Percentiles rank a stretch among this genome's conserved stretches.
phyloP scores from a whole-genome alignment of 2,888 invertebrate species.

The Lasius platythorax region DNA sequence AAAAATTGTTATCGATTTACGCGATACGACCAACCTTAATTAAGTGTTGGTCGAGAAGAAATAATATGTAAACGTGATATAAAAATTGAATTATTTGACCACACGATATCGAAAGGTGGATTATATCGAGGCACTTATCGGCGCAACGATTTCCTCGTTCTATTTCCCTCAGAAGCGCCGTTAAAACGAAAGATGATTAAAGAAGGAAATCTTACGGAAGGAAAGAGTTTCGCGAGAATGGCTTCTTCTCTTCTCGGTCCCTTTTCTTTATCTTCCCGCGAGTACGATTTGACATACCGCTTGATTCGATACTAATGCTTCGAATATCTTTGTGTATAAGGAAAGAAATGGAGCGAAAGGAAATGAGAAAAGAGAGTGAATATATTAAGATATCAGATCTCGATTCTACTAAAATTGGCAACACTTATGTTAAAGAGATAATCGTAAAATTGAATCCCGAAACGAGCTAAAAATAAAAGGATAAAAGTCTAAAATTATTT shows the following conservation, averaged over 20 bases:
- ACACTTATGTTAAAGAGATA: constrained; percentile 13
- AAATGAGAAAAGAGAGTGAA: constrained; percentile 54
- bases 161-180: constrained; percentile 14
- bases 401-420: constrained; percentile 33
- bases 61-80: not conserved
- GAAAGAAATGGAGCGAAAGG: constrained; percentile 48
- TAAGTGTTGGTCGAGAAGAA: constrained; percentile 18
- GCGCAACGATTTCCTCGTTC: constrained; percentile 12
- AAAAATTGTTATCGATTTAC: constrained; percentile 29
- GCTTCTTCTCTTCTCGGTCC: constrained; percentile 20
- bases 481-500: not conserved
- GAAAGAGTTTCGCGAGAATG: constrained; percentile 17
- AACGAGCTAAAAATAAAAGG: not conserved
- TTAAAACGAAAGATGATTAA: constrained; percentile 48
- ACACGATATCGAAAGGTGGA: not conserved
- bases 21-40: not conserved
- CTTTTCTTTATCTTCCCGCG: constrained; percentile 67
- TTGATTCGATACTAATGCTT: constrained; percentile 73
- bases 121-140: constrained; percentile 25
- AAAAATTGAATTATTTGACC: not conserved
- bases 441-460: constrained; percentile 37
- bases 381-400: constrained; percentile 63
- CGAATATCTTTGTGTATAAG: constrained; percentile 49
- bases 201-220: constrained; percentile 21
- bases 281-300: constrained; percentile 72